Evolutionary conservation across 2,888 invertebrate species (phyloP), one percentile per base, ranked within the genome.

Genomic region (Cheilosia urbana): DNA sequence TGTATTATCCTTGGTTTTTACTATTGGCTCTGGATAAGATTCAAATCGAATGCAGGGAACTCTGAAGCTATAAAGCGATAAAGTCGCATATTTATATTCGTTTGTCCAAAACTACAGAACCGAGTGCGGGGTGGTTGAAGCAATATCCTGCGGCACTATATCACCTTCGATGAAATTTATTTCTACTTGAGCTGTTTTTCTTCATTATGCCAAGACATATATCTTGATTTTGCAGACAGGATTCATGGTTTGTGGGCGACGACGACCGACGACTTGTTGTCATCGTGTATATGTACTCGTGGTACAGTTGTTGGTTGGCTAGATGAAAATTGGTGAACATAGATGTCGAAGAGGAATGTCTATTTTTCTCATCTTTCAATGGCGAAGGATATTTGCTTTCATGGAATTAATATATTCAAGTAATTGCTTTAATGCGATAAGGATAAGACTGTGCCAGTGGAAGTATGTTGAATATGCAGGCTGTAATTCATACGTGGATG

Each of bases 101-200:
- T 71, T 80, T 80, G 73, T 47, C 47, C 4, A 58, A 49, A 75
- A 60, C 9, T 30, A 9, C 9, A 9, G 45, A 45, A 49, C 49
- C n/a, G 5, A 49, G 17, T 13, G 40, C 7, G 11, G 1, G 9
- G 42, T 30, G 66, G 68, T 69, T 63, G 63, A 69, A 76, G 69
- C 81, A 76, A 81, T 81, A 81, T 80, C 80, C 84, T 66, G 58
- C 65, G 76, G 76, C 76, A 87, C 65, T 82, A 87, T 77, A 85
- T 87, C 82, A 87, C 82, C 87, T 82, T 80, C 87, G 87, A 84
- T 84, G 81, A 58, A 78, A 84, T 81, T 87, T 87, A 87, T 87
- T 87, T 87, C 87, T 66, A 76, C 78, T 87, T 84, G 78, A 87
- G 87, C 83, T 84, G 84, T 87, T 87, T 87, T 87, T 87, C 87